Conservation (phyloP, 2,888 invertebrate genomes). For the Spodoptera littoralis region DNA sequence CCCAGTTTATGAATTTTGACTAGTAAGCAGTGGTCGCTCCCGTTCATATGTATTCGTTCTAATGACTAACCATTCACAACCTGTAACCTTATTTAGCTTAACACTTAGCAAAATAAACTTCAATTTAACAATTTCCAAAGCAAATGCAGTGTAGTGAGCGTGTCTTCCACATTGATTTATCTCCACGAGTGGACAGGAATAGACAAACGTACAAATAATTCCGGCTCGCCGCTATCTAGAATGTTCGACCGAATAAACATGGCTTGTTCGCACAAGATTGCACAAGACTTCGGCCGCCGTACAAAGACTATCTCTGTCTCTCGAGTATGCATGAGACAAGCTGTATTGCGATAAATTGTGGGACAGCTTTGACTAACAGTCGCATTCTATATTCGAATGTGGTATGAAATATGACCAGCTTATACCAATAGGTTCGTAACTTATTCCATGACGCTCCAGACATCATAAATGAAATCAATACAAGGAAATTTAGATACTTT, state of each 20-base stretch:
- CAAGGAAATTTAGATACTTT: no score
- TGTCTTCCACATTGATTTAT: constrained; percentile 39
- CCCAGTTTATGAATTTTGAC: no score
- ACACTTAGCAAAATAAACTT: neutral
- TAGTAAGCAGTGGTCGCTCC: no score
- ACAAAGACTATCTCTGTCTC: constrained; percentile 21
- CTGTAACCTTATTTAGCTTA: neutral
- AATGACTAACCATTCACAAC: constrained; percentile 5
- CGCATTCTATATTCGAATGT: no score
- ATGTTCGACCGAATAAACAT: constrained; percentile 55
- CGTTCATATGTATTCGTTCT: no score
- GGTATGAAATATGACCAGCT: no score
- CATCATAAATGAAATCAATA: no score
- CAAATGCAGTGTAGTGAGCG: constrained; percentile 5
- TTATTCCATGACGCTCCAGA: no score
- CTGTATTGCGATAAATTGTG: neutral
- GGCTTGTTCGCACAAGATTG: constrained; percentile 52
- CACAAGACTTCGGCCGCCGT: constrained; percentile 39
- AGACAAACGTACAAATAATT: constrained; percentile 51
- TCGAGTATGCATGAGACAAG: constrained; percentile 27
- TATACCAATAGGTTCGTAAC: no score
- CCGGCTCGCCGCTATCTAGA: constrained; percentile 37
- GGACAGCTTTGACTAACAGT: no score
- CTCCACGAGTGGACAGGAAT: constrained; percentile 35
- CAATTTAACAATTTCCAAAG: constrained; percentile 10